These are phyloP conservation scores for Ahaetulla prasina DNA, from an alignment of 2,113 vertebrate species.

Conservation along the genomic window DNA sequence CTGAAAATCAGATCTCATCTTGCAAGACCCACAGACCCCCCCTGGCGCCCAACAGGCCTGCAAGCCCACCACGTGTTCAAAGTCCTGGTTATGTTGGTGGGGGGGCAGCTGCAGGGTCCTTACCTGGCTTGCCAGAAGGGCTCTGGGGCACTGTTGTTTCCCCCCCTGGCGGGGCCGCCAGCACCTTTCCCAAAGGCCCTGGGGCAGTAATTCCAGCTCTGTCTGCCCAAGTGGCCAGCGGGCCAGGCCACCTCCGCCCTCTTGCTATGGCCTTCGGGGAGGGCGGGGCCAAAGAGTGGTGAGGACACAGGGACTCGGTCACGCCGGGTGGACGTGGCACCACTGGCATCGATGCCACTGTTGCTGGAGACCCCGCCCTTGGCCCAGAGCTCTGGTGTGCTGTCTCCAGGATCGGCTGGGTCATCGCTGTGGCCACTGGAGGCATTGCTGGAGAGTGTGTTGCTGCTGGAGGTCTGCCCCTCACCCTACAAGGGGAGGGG, in stretches of 20 bases:
- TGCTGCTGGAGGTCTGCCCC: conserved; percentile 86
- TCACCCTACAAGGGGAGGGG: conserved; percentile 69
- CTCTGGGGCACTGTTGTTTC: conserved; percentile 35
- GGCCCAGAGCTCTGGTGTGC: conserved; percentile 74
- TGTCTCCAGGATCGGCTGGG: conserved; percentile 67
- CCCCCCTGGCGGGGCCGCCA: conserved; percentile 57
- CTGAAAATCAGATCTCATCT: neutral
- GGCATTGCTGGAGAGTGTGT: conserved; percentile 88
- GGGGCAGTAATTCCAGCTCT: conserved; percentile 77
- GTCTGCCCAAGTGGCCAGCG: conserved; percentile 42
- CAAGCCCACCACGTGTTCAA: neutral
- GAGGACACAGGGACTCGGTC: conserved; percentile 54
- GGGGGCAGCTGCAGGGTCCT: neutral
- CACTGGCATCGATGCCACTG: conserved; percentile 83
- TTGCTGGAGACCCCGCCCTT: conserved; percentile 82
- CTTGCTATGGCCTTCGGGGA: conserved; percentile 67
- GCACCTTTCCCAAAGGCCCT: conserved; percentile 76
- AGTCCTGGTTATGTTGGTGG: neutral
- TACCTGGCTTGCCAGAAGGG: conserved; percentile 59
- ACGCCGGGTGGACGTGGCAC: conserved; percentile 59
- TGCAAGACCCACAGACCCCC: neutral
- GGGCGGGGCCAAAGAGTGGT: conserved; percentile 55
- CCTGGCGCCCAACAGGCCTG: neutral
- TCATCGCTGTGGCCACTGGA: conserved; percentile 92
- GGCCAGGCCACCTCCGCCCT: conserved; percentile 74